Conservation (phyloP, 2,888 invertebrate genomes). For the Cybosia mesomella region DNA sequence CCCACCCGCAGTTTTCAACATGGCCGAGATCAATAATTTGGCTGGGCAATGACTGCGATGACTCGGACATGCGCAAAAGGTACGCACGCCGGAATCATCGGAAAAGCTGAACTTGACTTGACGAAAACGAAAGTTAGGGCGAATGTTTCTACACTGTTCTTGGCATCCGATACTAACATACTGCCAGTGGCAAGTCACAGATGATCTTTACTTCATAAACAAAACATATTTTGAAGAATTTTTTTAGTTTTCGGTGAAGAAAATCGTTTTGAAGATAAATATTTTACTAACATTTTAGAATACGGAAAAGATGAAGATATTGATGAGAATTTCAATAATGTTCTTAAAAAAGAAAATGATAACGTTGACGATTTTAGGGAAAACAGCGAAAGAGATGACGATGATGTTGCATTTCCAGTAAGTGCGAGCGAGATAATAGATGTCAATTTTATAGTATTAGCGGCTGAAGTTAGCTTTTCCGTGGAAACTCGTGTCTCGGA, state of each 20-base stretch:
- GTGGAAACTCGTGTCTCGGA: neutral
- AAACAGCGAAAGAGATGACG: slow-evolving; percentile 48
- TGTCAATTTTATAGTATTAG: slow-evolving; percentile 61
- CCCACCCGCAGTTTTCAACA: slow-evolving; percentile 80
- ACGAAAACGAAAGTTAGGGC: slow-evolving; percentile 85
- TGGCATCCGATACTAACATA: slow-evolving; percentile 68
- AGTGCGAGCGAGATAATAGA: slow-evolving; percentile 76
- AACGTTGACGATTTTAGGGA: slow-evolving; percentile 27
- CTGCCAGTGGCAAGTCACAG: slow-evolving; percentile 27
- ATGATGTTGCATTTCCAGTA: slow-evolving; percentile 43
- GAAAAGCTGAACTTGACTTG: slow-evolving; percentile 86
- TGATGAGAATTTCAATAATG: neutral
- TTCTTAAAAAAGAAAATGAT: slow-evolving; percentile 17
- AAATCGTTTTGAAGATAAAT: slow-evolving; percentile 19
- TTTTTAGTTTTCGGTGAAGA: slow-evolving; percentile 25
- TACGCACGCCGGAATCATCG: slow-evolving; percentile 72
- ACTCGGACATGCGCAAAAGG: slow-evolving; percentile 80
- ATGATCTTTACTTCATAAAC: slow-evolving; percentile 36
- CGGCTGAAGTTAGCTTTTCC: slow-evolving; percentile 28
- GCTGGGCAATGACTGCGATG: slow-evolving; percentile 87
- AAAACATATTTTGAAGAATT: slow-evolving; percentile 20
- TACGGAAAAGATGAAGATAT: slow-evolving; percentile 13
- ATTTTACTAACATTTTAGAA: slow-evolving; percentile 16
- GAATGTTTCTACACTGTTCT: slow-evolving; percentile 84
- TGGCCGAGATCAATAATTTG: slow-evolving; percentile 86